Evolutionary conservation across 1,140 invertebrate genomes (phyloP), one percentile per base, ranked within the genome.

Genomic region (Psilanteris sp.): DNA sequence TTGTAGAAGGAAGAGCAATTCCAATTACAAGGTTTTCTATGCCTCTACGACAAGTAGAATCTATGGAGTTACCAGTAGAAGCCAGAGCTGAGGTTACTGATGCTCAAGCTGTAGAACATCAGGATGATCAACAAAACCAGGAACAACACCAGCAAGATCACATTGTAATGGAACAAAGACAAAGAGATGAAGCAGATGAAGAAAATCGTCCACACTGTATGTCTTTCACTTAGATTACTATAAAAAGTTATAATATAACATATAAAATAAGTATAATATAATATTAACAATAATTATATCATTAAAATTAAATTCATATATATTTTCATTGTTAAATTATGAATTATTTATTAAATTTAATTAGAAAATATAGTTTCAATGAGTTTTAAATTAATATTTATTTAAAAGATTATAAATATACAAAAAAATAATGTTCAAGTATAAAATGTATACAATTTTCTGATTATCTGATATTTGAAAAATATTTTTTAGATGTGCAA

Each of bases 401-500:
- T n/a, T n/a, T n/a, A n/a, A n/a, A n/a, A n/a, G n/a, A n/a, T n/a
- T n/a, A n/a, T n/a, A n/a, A n/a, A n/a, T n/a, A n/a, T n/a, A n/a
- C n/a, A n/a, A n/a, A n/a, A n/a, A n/a, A n/a, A n/a, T n/a, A n/a
- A n/a, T n/a, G n/a, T n/a, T n/a, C n/a, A n/a, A n/a, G n/a, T n/a
- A n/a, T n/a, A n/a, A n/a, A n/a, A n/a, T n/a, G n/a, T n/a, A n/a
- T n/a, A n/a, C n/a, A n/a, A n/a, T n/a, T n/a, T n/a, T n/a, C n/a
- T n/a, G n/a, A n/a, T n/a, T n/a, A n/a, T n/a, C n/a, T n/a, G n/a
- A n/a, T n/a, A n/a, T n/a, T n/a, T n/a, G n/a, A n/a, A n/a, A n/a
- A n/a, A n/a, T n/a, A n/a, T n/a, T n/a, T 66, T 52, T 26, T 85
- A 93, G 92, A 90, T 84, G 89, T 93, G 13, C 92, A 93, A 79